Conservation (phyloP, 2,888 invertebrate genomes). For the Metopia argyrocephala region DNA sequence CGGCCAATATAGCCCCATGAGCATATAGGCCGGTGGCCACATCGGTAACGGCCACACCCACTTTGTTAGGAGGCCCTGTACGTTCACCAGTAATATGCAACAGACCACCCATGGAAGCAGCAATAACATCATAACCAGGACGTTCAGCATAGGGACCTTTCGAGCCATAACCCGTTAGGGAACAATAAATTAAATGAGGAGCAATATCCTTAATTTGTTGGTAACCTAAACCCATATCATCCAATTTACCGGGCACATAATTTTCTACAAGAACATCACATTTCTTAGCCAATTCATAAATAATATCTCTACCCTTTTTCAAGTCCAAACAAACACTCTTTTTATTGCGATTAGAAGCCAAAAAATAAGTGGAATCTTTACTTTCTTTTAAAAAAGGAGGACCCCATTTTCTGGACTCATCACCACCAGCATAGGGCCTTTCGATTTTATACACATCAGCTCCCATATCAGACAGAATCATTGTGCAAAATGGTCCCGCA, state of each 20-base stretch:
- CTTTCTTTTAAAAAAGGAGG: conserved; percentile 88
- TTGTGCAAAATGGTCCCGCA: conserved; percentile 96
- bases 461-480: conserved; percentile 94
- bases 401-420: conserved; percentile 95
- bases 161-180: conserved; percentile 94
- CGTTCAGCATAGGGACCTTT: conserved; percentile 90
- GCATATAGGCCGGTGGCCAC: conserved; percentile 96
- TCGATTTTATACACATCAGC: conserved; percentile 97
- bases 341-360: conserved; percentile 95
- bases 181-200: conserved; percentile 93
- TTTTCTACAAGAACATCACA: conserved; percentile 96
- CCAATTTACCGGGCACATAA: conserved; percentile 93
- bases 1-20: conserved; percentile 96
- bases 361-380: conserved; percentile 88
- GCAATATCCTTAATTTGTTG: conserved; percentile 84
- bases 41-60: conserved; percentile 96
- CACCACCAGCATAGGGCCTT: conserved; percentile 88
- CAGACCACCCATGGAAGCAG: conserved; percentile 94
- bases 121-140: conserved; percentile 98
- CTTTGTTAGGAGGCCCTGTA: conserved; percentile 91
- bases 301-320: conserved; percentile 84
- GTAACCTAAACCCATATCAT: conserved; percentile 88
- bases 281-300: conserved; percentile 85
- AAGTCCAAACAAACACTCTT: conserved; percentile 93
- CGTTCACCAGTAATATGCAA: conserved; percentile 92